A percentile compares a stretch with the other conserved stretches of the same genome.
These are phyloP conservation scores for Miichthys miiuy DNA, from an alignment of 2,797 vertebrate genomes.

Conservation along the genomic window DNA sequence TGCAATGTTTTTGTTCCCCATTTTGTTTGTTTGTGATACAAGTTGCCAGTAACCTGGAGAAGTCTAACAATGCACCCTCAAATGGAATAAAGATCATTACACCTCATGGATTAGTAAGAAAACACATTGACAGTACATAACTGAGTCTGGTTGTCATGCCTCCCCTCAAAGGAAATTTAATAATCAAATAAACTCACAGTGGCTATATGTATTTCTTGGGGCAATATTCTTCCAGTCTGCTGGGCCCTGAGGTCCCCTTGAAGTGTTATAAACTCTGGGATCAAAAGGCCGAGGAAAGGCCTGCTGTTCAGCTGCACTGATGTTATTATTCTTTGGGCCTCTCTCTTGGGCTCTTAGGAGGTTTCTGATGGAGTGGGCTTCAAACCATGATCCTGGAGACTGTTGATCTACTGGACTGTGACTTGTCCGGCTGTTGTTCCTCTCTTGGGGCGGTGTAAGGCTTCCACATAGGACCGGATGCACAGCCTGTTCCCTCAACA, in stretches of 20 bases:
- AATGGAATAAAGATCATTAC: not conserved
- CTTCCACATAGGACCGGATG: constrained; percentile 90
- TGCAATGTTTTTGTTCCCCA: not conserved
- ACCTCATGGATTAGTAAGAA: not conserved
- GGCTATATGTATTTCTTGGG: constrained; percentile 77
- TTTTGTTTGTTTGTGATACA: not conserved
- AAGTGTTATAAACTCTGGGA: constrained; percentile 71
- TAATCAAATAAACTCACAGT: constrained; percentile 72
- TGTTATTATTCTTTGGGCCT: constrained; percentile 76
- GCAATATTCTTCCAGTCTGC: constrained; percentile 74
- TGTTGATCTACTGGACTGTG: constrained; percentile 68
- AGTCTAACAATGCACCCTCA: accelerated
- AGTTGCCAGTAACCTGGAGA: not conserved
- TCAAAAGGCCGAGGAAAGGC: constrained; percentile 74
- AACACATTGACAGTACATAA: not conserved
- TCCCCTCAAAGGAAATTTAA: not conserved
- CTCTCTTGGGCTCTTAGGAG: constrained; percentile 79
- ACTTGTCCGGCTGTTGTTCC: constrained; percentile 70
- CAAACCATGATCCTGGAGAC: constrained; percentile 78
- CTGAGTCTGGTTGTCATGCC: not conserved
- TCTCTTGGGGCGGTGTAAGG: constrained; percentile 77
- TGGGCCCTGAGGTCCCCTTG: constrained; percentile 62
- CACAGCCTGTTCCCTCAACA: constrained; percentile 89
- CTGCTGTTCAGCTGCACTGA: constrained; percentile 72
- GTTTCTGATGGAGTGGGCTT: constrained; percentile 80